phyloP scores from a whole-genome alignment of 1,140 invertebrate genomes.

The Vollenhovia emeryi region DNA sequence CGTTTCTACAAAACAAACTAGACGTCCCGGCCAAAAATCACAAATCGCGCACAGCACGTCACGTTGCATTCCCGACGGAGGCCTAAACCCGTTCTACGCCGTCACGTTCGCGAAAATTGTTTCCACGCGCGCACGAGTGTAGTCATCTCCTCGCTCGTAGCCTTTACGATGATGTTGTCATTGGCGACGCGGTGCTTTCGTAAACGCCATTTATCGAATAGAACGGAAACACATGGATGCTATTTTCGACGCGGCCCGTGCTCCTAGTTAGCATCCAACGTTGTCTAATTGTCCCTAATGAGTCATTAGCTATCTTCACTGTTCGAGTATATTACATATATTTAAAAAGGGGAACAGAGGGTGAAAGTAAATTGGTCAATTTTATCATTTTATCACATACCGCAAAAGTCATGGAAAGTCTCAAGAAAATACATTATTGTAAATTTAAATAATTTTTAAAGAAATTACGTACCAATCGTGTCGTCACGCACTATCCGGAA shows the following conservation, averaged over 20 bases:
- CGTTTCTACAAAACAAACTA: neutral
- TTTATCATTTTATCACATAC: neutral
- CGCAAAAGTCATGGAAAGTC: neutral
- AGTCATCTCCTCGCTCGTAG: neutral
- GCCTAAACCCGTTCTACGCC: constrained; percentile 6
- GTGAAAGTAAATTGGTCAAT: neutral
- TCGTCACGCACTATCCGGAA: neutral
- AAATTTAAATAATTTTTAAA: neutral
- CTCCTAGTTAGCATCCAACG: neutral
- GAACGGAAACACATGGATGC: constrained; percentile 8
- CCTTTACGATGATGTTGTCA: neutral
- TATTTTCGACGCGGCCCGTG: constrained; percentile 20
- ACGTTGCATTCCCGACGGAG: neutral
- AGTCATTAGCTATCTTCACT: neutral
- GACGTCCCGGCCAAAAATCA: neutral
- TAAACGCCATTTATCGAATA: neutral
- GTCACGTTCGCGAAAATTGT: neutral
- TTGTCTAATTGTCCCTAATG: constrained; percentile 15
- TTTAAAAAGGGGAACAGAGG: neutral
- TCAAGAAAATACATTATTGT: neutral
- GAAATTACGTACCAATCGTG: neutral
- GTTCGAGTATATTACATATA: neutral
- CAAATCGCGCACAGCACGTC: neutral
- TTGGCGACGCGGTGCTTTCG: neutral
- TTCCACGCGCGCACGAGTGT: neutral